Evolutionary conservation across 2,888 invertebrate species (phyloP).

Genomic region (Cephus nigrinus): DNA sequence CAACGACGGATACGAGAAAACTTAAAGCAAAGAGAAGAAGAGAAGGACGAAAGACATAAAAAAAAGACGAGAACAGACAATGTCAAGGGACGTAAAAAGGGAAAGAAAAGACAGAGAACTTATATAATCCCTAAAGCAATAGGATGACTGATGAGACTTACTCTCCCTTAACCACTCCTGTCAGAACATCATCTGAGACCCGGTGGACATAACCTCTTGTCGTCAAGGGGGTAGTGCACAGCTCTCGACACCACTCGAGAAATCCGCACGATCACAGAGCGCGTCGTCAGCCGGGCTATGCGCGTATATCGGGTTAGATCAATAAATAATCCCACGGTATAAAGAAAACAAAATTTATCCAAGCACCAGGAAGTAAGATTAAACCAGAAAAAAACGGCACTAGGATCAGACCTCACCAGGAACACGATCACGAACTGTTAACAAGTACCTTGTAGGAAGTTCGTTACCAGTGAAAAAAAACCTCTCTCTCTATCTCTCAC

Average conservation of each 20-base stretch:
- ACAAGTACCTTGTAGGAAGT: not conserved
- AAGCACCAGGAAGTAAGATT: not conserved
- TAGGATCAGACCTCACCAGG: not conserved
- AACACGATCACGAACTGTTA: not conserved
- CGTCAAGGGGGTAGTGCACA: not conserved
- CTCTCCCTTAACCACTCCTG: slow-evolving; percentile 31
- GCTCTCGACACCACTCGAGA: slow-evolving; percentile 6
- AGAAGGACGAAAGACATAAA: not conserved
- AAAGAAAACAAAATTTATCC: not conserved
- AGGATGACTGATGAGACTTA: not conserved
- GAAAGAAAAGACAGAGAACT: not conserved
- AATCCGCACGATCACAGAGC: not conserved
- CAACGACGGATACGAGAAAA: not conserved
- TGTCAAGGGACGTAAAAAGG: not conserved
- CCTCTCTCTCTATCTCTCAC: not conserved
- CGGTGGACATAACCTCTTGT: slow-evolving; percentile 39
- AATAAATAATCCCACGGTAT: not conserved
- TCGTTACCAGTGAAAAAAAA: not conserved
- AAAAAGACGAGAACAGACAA: not conserved
- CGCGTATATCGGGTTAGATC: not conserved
- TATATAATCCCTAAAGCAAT: not conserved
- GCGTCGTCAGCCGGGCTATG: not conserved
- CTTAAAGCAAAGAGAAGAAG: not conserved
- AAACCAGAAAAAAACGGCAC: not conserved
- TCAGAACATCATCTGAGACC: slow-evolving; percentile 51